phyloP scores from a whole-genome alignment of 1,140 invertebrate species.

The silkworm (Bombyx mori) region ASM3026992v2 NC_085112.1:6386501-6387000 shows the following conservation, averaged over 20 bases:
- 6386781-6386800: conserved; percentile 21
- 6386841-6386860: not conserved
- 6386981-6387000: conserved; percentile 56
- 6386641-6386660: conserved; percentile 54
- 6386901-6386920: conserved; percentile 23
- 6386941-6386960: conserved; percentile 27
- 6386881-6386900: conserved; percentile 5
- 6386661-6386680: conserved; percentile 49
- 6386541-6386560: conserved; percentile 4
- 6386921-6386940: conserved; percentile 53
- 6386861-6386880: not conserved
- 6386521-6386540: conserved; percentile 8
- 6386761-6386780: conserved; percentile 27
- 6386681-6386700: conserved; percentile 57
- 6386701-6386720: conserved; percentile 59
- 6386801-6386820: too few species aligned
- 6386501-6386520: conserved; percentile 10
- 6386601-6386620: conserved; percentile 39
- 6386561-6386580: conserved; percentile 9
- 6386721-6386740: conserved; percentile 53
- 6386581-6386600: conserved; percentile 31
- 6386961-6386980: conserved; percentile 61
- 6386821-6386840: too few species aligned
- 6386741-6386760: conserved; percentile 57
- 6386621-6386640: conserved; percentile 46